These are phyloP conservation scores for Nyctalus aviator DNA, from an alignment of 2,797 vertebrate genomes.

Conservation along the genomic window DNA sequence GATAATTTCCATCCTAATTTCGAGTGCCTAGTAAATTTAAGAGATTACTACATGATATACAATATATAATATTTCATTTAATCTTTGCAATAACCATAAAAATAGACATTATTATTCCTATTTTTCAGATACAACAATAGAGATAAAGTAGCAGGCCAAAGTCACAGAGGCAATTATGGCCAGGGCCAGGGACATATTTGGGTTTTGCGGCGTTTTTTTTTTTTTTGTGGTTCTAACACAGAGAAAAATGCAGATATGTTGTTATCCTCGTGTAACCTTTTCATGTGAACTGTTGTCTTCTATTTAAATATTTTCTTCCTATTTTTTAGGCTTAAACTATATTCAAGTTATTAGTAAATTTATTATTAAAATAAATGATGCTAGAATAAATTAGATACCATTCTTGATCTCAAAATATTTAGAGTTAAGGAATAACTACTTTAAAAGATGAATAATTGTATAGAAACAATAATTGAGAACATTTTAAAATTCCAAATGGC, in stretches of 20 bases:
- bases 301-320: not conserved
- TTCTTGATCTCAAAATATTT: constrained; percentile 53
- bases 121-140: not conserved
- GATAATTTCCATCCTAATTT: not conserved
- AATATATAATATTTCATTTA: not conserved
- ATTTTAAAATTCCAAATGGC: not conserved
- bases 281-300: not conserved
- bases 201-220: not conserved
- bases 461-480: constrained; percentile 50
- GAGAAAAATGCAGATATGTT: not conserved
- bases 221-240: not conserved
- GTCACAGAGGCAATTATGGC: not conserved
- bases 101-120: not conserved
- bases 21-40: not conserved
- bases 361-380: constrained; percentile 21
- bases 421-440: constrained; percentile 9
- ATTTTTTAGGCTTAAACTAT: not conserved
- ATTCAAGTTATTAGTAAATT: constrained; percentile 5
- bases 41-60: not conserved
- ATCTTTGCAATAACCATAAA: not conserved
- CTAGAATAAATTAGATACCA: not conserved
- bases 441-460: not conserved
- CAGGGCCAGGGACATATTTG: not conserved
- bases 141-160: not conserved
- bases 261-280: not conserved